Conservation (phyloP, 2,888 invertebrate species). For the Drosophila basisetae region DNA sequence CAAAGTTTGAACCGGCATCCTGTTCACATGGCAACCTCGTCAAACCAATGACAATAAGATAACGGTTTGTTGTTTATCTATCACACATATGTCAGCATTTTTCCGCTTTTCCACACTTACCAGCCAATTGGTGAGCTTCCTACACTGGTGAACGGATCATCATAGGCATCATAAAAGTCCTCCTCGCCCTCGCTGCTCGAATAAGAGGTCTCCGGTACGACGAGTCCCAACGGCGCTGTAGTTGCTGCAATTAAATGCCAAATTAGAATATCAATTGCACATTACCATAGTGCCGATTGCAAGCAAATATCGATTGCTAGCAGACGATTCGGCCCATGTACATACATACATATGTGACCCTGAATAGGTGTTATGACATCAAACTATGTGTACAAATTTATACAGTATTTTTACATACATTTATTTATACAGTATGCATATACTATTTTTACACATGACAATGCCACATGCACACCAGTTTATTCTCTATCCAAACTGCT, state of each 20-base stretch:
- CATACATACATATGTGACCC: conserved; percentile 23
- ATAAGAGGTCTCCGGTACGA: conserved; percentile 96
- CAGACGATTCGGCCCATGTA: conserved; percentile 10
- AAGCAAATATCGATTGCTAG: conserved; percentile 29
- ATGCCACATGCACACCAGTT: background rate
- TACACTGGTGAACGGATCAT: conserved; percentile 87
- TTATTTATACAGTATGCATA: background rate
- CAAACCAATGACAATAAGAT: background rate
- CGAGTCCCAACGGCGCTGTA: conserved; percentile 82
- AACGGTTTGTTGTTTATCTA: conserved; percentile 41
- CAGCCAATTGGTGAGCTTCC: conserved; percentile 84
- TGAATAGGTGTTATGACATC: conserved; percentile 31
- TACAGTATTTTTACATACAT: background rate
- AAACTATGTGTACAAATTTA: background rate
- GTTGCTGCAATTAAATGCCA: conserved; percentile 69
- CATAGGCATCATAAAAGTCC: conserved; percentile 96
- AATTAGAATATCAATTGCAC: conserved; percentile 33
- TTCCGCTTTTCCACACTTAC: conserved; percentile 79
- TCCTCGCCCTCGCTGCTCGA: conserved; percentile 99
- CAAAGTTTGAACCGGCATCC: conserved; percentile 34
- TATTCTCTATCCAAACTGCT: conserved; percentile 20
- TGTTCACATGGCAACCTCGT: conserved; percentile 39
- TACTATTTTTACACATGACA: background rate
- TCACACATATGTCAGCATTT: conserved; percentile 29
- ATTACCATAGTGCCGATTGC: conserved; percentile 21